Evolutionary conservation across 2,113 vertebrate genomes (phyloP).

Genomic region (Equus przewalskii): DNA sequence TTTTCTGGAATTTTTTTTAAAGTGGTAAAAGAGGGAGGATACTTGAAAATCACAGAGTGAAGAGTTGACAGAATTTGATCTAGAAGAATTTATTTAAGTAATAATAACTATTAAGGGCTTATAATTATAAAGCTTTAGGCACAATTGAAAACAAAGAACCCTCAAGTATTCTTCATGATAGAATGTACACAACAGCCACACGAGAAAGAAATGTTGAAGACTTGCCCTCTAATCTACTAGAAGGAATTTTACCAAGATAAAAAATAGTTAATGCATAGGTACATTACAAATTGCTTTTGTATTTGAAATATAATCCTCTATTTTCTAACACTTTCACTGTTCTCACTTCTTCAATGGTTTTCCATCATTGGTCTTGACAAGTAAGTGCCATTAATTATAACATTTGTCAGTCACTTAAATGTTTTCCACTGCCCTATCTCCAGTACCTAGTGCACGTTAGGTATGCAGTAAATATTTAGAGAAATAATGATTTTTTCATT

Average conservation of each 20-base stretch:
- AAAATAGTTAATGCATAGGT: background rate
- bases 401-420: background rate
- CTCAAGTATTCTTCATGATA: background rate
- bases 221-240: background rate
- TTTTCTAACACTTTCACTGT: background rate
- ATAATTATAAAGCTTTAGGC: background rate
- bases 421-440: background rate
- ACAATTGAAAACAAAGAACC: constrained; percentile 23
- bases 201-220: background rate
- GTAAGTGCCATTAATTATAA: background rate
- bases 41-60: constrained; percentile 9
- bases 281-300: background rate
- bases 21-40: background rate
- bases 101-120: background rate
- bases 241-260: background rate
- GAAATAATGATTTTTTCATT: background rate
- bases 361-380: background rate
- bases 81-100: constrained; percentile 31
- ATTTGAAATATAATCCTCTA: background rate
- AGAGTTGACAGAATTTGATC: background rate
- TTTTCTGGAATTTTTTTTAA: background rate
- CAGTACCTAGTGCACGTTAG: background rate
- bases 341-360: background rate
- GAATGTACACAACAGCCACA: background rate
- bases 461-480: background rate